A percentile compares a stretch with the other conserved stretches of the same genome.
phyloP scores from a whole-genome alignment of 1,140 invertebrate species.

The Aphelinus certus region DNA sequence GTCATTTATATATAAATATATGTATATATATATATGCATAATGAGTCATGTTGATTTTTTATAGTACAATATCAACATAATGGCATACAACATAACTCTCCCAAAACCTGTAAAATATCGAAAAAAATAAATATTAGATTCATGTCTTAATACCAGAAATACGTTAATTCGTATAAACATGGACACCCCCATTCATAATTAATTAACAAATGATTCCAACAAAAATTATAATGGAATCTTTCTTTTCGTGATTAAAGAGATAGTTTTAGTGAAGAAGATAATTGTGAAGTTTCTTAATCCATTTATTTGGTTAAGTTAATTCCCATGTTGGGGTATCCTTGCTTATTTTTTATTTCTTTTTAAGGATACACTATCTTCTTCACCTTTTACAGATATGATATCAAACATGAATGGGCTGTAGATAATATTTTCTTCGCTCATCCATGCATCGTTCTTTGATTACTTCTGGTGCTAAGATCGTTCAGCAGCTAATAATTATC shows the following conservation, averaged over 20 bases:
- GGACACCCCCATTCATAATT: constrained; percentile 12
- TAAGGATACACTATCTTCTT: background rate
- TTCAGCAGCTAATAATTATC: constrained; percentile 43
- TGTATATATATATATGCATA: background rate
- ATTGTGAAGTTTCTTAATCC: no score
- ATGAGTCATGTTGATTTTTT: constrained; percentile 3
- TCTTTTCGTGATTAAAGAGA: background rate
- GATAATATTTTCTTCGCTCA: constrained; percentile 21
- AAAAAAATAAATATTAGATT: constrained; percentile 24
- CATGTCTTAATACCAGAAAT: constrained; percentile 42
- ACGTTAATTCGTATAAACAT: constrained; percentile 25
- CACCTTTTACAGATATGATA: constrained; percentile 28
- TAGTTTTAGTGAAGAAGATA: no score
- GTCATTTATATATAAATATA: constrained; percentile 9
- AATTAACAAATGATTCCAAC: constrained; percentile 34
- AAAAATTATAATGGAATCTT: constrained; percentile 15
- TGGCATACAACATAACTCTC: constrained; percentile 39
- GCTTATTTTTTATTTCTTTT: no score
- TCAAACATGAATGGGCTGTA: constrained; percentile 20
- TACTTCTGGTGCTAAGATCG: constrained; percentile 44
- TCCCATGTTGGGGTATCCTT: no score
- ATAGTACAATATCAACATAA: constrained; percentile 8
- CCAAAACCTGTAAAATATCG: constrained; percentile 36
- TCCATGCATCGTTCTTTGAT: constrained; percentile 38
- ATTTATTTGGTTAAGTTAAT: no score